Conservation (phyloP, 2,113 vertebrate genomes). For the Psammodynastes pulverulentus region DNA sequence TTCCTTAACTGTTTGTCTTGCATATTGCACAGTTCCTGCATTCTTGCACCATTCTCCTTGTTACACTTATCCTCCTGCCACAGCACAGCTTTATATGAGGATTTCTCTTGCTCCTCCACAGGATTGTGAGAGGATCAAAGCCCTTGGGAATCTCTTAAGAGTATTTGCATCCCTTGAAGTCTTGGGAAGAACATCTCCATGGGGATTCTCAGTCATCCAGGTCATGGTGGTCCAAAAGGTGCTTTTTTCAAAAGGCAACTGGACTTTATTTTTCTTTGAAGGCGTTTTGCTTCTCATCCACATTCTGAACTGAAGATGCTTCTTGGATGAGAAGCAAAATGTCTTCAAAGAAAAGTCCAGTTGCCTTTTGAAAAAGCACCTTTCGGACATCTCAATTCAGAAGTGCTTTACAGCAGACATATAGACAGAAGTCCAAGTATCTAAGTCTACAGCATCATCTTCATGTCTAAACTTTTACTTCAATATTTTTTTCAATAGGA, state of each 20-base stretch:
- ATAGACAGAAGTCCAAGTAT: neutral
- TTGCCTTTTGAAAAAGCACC: no score
- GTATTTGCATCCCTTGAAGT: neutral
- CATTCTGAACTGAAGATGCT: no score
- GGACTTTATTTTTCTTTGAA: no score
- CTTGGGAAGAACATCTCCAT: neutral
- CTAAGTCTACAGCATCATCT: neutral
- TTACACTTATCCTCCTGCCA: neutral
- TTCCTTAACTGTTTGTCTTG: neutral
- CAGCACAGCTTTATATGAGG: neutral
- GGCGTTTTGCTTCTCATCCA: no score
- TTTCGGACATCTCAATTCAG: neutral
- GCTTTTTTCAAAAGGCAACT: no score
- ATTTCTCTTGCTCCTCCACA: neutral
- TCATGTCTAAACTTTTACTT: neutral
- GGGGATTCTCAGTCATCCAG: no score
- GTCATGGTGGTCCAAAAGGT: no score
- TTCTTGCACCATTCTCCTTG: neutral
- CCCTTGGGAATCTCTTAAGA: neutral
- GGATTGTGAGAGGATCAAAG: neutral
- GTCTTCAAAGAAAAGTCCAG: no score
- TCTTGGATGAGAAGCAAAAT: no score
- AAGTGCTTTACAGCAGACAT: neutral
- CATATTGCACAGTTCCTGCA: neutral
- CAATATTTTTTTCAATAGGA: neutral